phyloP scores from a whole-genome alignment of 2,113 vertebrate species.

The Sturnus vulgaris region DNA sequence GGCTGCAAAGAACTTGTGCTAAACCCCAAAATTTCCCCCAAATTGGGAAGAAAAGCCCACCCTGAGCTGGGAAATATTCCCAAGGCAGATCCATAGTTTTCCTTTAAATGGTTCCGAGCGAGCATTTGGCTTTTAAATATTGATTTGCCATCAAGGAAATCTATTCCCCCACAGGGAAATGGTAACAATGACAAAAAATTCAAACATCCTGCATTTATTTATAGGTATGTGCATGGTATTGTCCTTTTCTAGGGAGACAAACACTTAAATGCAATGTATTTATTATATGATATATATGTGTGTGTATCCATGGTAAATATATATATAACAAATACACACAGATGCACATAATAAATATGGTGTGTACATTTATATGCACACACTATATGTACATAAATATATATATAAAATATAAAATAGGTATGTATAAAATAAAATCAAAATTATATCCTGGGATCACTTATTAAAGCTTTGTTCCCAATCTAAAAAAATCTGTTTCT shows the following conservation, averaged over 20 bases:
- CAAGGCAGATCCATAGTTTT: not conserved
- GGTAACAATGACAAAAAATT: not conserved
- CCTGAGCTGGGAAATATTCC: not conserved
- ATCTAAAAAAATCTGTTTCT: not conserved
- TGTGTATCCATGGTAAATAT: not conserved
- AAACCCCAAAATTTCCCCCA: not conserved
- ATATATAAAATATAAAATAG: not conserved
- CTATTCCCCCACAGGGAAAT: not conserved
- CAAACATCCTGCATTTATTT: not conserved
- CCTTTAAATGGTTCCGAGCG: not conserved
- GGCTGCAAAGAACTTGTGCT: not conserved
- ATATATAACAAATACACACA: too few relatives aligned
- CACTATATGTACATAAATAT: not conserved
- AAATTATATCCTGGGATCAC: not conserved
- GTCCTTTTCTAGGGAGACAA: not conserved
- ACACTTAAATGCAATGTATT: rapidly evolving
- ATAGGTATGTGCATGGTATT: not conserved
- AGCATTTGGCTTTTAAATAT: not conserved
- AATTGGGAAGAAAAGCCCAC: not conserved
- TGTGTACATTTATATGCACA: not conserved
- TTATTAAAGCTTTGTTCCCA: not conserved
- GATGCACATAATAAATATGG: not conserved
- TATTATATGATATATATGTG: not conserved
- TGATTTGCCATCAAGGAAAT: not conserved
- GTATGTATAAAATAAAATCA: not conserved